Evolutionary conservation across 1,140 invertebrate genomes (phyloP).

Genomic region (Nomia melanderi): DNA sequence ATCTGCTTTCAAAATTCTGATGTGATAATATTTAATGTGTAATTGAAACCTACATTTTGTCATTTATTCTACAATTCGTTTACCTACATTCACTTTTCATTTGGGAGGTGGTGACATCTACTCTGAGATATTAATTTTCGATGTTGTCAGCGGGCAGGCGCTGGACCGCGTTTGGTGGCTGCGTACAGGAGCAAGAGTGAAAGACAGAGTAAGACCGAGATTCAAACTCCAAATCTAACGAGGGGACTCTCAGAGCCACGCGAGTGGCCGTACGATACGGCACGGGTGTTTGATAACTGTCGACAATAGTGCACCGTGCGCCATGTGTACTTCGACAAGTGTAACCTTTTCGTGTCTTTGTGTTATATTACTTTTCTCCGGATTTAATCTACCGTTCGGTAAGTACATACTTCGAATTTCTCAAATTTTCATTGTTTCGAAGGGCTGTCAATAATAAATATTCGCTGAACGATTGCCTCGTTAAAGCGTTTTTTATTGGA

Average conservation of each 20-base stretch:
- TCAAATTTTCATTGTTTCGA: not conserved
- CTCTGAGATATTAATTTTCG: not conserved
- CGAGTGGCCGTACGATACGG: constrained; percentile 71
- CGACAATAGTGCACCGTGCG: constrained; percentile 52
- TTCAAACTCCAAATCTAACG: constrained; percentile 71
- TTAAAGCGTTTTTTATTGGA: not conserved
- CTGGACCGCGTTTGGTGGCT: constrained; percentile 60
- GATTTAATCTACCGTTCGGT: constrained; percentile 53
- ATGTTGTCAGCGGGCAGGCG: constrained; percentile 66
- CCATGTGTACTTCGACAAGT: constrained; percentile 59
- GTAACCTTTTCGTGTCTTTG: constrained; percentile 40
- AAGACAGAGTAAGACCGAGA: constrained; percentile 46
- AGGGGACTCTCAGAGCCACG: constrained; percentile 69
- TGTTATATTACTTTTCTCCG: constrained; percentile 38
- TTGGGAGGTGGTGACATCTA: constrained; percentile 39
- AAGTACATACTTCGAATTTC: constrained; percentile 29
- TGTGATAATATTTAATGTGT: too few species aligned
- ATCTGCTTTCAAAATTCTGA: too few species aligned
- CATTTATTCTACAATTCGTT: too few species aligned
- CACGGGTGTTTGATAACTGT: constrained; percentile 57
- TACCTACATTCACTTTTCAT: too few species aligned
- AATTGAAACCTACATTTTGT: too few species aligned
- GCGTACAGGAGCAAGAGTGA: constrained; percentile 33
- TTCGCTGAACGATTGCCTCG: not conserved
- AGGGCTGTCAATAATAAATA: not conserved